Evolutionary conservation across 2,888 invertebrate species (phyloP), one percentile per base, ranked within the genome.

Genomic region (Cylindroiulus punctatus): DNA sequence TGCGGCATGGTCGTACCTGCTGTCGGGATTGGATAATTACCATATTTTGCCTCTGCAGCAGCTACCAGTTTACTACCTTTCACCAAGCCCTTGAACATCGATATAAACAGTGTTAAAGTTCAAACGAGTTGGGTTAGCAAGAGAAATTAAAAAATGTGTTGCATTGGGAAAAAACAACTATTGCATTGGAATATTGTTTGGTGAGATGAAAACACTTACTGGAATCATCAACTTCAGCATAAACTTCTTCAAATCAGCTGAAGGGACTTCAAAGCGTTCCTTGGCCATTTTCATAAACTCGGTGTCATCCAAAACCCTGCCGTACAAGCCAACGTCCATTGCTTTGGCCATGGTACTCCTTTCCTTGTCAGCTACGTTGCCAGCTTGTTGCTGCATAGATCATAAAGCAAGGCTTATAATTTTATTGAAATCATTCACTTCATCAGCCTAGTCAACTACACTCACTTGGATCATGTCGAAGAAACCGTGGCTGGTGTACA

Each of bases 401-500:
- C n/a, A 19, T 17, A 19, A n/a, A 2, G 12, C 10, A 10, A 10
- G 65, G 10, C 1, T n/a, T 65, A 19, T 4, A 22, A 22, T 26
- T 65, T 22, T 7, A 8, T 22, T 14, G 14, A 32, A 82, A 36
- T 32, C 32, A 1, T 14, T 10, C 0, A 40, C 22, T 36, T 36
- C 12, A 17, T 40, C 3, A 5, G 1, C 7, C n/a, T 30, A 12
- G 19, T 81, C 10, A 36, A 14, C 7, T 40, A 19, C 17, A 26
- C 84, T 26, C 76, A 85, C 85, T 30, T 85, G 85, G 2, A 85
- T 40, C 40, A 65, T 93, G 94, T 90, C 93, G 95, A 52, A 96
- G 91, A 0, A 96, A 91, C 32, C 94, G 93, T 40, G 91, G 90
- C 84, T 93, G 10, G 12, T 52, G 92, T 0, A 95, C 95, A 81